These are phyloP conservation scores for Pseudococcus viburni DNA, from an alignment of 2,888 invertebrate genomes.

Conservation along the genomic window DNA sequence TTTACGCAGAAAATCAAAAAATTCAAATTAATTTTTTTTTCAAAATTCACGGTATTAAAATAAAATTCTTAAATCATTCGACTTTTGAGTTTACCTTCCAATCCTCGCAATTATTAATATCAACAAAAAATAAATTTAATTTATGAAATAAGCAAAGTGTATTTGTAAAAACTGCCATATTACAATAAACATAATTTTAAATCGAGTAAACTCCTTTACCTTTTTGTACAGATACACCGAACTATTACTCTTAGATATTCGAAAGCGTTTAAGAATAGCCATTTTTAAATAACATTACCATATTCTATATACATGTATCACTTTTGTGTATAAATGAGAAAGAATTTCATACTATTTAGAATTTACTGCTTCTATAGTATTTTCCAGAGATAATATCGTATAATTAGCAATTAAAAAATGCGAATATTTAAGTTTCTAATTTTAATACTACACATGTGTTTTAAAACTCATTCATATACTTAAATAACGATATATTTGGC, in stretches of 20 bases:
- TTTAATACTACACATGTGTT: conserved; percentile 43
- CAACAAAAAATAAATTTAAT: not conserved
- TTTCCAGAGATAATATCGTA: not conserved
- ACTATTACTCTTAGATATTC: not conserved
- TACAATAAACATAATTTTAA: conserved; percentile 49
- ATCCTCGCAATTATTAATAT: no score
- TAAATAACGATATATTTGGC: conserved; percentile 47
- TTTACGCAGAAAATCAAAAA: no score
- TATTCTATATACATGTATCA: conserved; percentile 47
- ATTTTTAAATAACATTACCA: conserved; percentile 12
- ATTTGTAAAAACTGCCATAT: conserved; percentile 53
- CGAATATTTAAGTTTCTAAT: conserved; percentile 57
- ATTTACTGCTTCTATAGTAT: conserved; percentile 9
- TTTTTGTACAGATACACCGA: conserved; percentile 6
- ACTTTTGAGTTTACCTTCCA: no score
- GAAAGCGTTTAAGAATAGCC: conserved; percentile 7
- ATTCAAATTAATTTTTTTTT: no score
- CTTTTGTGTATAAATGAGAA: not conserved
- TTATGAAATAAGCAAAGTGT: conserved; percentile 53
- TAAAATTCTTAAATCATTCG: no score
- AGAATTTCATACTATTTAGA: conserved; percentile 24
- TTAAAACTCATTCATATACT: not conserved
- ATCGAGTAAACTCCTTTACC: conserved; percentile 38
- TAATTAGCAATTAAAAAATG: conserved; percentile 40
- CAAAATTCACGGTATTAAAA: no score